Base-by-base conservation (phyloP, 2,888 invertebrate species). In the Agrilus mali region DNA sequence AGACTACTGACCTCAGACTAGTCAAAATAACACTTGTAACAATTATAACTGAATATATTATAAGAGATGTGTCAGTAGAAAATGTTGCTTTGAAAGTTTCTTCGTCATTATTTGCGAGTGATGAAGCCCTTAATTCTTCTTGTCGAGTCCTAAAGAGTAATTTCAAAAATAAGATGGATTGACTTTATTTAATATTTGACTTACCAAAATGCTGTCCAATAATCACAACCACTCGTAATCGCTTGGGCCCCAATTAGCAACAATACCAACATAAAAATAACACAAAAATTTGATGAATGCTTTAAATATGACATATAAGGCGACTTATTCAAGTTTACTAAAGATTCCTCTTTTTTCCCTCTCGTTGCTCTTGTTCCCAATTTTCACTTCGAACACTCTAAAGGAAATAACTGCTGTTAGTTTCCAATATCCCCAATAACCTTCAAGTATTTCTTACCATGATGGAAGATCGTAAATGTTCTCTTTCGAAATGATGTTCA, bases 21-120 rank as follows among this genome's bases (percentile, higher is more conserved):
- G 27, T 27, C 10, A 27, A 27, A 86, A 85, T 64, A 83, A 84
- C 55, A 78, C 68, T 51, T 8, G 27, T 10, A 27, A 27, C 10
- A 27, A 27, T 27, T 8, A 27, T 8, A 2, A 10, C 8, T 27
- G 27, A 27, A 4, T 27, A 27, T 27, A 27, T 27, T 10, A 27
- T 27, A 2, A 27, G 10, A 10, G 27, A 27, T 10, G 27, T 27
- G 1, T 27, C 27, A 27, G 27, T 27, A 3, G 27, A 27, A 10
- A 27, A 27, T 10, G 27, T 27, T 27, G 8, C 2, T 27, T 27
- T 27, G 27, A 10, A 8, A 27, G 4, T 10, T 2, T 27, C 27
- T 10, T 27, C 10, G 27, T 27, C 10, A 10, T 27, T 10, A 10
- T 27, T 27, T 4, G 10, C 8, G 10, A 27, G 2, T 2, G 27